A percentile compares a stretch with the other conserved stretches of the same genome.
These are phyloP conservation scores for Pocillopora damicornis DNA, from an alignment of 64 coral and sea anemone genomes.

Conservation along the genomic window DNA sequence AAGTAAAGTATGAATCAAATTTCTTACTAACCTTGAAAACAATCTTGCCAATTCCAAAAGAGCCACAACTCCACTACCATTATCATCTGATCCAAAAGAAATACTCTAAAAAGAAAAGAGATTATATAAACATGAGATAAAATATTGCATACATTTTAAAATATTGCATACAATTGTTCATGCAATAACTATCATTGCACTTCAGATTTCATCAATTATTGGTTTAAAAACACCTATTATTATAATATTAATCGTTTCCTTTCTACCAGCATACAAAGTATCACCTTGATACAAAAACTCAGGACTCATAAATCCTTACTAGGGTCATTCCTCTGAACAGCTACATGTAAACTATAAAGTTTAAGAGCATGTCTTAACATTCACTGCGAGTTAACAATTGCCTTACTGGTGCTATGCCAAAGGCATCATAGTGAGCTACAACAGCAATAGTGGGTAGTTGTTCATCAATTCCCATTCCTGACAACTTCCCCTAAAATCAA, in stretches of 20 bases:
- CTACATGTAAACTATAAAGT: too few relatives aligned
- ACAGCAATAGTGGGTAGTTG: slow-evolving; percentile 89
- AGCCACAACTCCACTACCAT: slow-evolving; percentile 97
- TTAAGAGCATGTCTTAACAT: not conserved
- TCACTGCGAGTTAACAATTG: not conserved
- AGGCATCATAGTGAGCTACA: slow-evolving; percentile 93
- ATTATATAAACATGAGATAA: not conserved
- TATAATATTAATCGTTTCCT: too few relatives aligned
- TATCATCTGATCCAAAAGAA: slow-evolving; percentile 89
- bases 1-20: not conserved
- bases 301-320: too few relatives aligned
- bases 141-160: not conserved
- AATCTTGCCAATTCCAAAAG: slow-evolving; percentile 84
- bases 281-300: too few relatives aligned
- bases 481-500: slow-evolving; percentile 69
- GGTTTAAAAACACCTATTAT: too few relatives aligned
- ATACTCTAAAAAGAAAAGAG: slow-evolving; percentile 64
- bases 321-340: too few relatives aligned
- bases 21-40: slow-evolving; percentile 83
- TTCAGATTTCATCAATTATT: too few relatives aligned
- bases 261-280: too few relatives aligned
- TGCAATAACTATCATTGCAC: too few relatives aligned
- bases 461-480: slow-evolving; percentile 93
- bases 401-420: slow-evolving; percentile 88
- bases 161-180: not conserved